phyloP scores from a whole-genome alignment of 2,888 invertebrate genomes.

The Pristionchus arcanus region DNA sequence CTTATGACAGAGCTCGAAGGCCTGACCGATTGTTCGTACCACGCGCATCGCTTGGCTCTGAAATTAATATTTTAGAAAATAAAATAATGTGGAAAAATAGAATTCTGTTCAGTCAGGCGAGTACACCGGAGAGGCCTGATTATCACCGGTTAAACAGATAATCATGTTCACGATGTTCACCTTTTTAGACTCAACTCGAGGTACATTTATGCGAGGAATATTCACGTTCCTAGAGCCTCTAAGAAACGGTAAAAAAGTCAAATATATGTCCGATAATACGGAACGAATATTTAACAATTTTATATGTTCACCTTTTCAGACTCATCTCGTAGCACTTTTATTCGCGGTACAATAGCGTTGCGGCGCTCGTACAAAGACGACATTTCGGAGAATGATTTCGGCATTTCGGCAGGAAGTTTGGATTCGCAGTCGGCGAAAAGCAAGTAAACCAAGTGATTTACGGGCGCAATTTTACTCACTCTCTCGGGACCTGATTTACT shows the following conservation, averaged over 20 bases:
- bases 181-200: too few relatives aligned
- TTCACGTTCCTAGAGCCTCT: too few relatives aligned
- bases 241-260: too few relatives aligned
- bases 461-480: background rate
- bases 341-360: background rate
- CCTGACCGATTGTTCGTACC: slow-evolving; percentile 98
- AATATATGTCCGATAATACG: too few relatives aligned
- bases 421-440: background rate
- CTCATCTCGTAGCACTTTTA: too few relatives aligned
- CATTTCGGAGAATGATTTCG: background rate
- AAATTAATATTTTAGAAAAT: slow-evolving; percentile 55
- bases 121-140: too few relatives aligned
- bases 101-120: too few relatives aligned
- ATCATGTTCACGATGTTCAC: too few relatives aligned
- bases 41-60: slow-evolving; percentile 93
- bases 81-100: background rate
- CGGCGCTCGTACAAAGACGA: background rate
- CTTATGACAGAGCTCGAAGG: slow-evolving; percentile 99
- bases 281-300: too few relatives aligned
- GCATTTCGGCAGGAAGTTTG: background rate
- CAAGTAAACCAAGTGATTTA: background rate
- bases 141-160: too few relatives aligned
- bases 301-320: background rate
- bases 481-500: slow-evolving; percentile 15
- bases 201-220: too few relatives aligned